Conservation (phyloP, 1,140 invertebrate genomes). For the Pogonognathellus flavescens region DNA sequence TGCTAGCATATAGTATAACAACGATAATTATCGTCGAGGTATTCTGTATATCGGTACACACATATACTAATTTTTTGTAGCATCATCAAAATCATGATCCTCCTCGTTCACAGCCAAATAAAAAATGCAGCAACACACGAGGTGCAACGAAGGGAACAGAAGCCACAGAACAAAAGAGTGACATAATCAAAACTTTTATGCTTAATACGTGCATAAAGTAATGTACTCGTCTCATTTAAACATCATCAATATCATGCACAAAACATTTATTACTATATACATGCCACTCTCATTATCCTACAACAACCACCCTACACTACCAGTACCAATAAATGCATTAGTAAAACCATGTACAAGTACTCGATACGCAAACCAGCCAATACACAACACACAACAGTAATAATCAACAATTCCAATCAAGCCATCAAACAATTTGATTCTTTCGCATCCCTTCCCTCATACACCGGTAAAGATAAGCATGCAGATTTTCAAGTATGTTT, state of each 20-base stretch:
- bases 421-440: background rate
- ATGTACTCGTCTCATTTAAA: background rate
- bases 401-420: slow-evolving; percentile 10
- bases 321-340: background rate
- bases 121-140: background rate
- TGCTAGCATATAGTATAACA: too few relatives aligned
- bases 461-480: background rate
- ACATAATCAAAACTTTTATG: slow-evolving; percentile 27
- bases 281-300: slow-evolving; percentile 8
- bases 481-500: background rate
- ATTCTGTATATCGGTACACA: too few relatives aligned
- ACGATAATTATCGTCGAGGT: too few relatives aligned
- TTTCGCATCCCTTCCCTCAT: too few relatives aligned
- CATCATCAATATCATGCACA: background rate
- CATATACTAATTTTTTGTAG: background rate
- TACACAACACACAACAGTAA: too few relatives aligned
- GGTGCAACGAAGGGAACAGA: slow-evolving; percentile 9
- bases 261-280: background rate
- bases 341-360: too few relatives aligned
- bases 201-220: slow-evolving; percentile 4
- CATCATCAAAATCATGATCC: background rate
- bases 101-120: background rate
- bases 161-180: slow-evolving; percentile 26
- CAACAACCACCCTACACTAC: background rate
- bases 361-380: too few relatives aligned